Percentiles rank a stretch among this genome's conserved stretches.
phyloP scores from a whole-genome alignment of 2,797 vertebrate species.

The Esox masquinongy region DNA sequence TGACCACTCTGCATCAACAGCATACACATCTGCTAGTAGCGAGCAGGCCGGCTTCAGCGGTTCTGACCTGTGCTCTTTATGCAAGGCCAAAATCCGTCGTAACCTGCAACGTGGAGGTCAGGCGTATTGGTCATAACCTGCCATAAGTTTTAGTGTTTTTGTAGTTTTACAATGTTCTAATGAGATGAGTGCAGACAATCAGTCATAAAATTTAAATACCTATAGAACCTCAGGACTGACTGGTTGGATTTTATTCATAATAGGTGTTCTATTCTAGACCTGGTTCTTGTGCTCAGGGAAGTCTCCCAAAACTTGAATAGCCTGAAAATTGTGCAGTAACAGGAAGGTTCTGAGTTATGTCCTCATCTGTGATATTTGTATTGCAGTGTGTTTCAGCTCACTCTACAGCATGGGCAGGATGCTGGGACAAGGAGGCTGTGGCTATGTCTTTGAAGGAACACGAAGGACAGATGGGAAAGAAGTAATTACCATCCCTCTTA shows the following conservation, averaged over 20 bases:
- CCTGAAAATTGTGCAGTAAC: neutral
- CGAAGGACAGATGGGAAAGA: slow-evolving; percentile 22
- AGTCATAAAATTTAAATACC: neutral
- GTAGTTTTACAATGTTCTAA: neutral
- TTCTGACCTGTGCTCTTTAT: neutral
- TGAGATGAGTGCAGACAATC: neutral
- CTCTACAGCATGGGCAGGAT: slow-evolving; percentile 11
- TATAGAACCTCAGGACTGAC: neutral
- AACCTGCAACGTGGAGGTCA: slow-evolving; percentile 12
- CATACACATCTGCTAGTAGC: neutral
- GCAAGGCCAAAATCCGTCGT: neutral
- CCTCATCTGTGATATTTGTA: neutral
- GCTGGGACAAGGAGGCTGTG: slow-evolving; percentile 27
- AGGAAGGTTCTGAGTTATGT: neutral
- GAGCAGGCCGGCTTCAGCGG: neutral
- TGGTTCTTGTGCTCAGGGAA: neutral
- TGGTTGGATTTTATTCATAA: neutral
- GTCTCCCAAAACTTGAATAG: neutral
- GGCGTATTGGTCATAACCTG: neutral
- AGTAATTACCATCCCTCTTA: too few species aligned
- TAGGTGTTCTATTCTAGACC: neutral
- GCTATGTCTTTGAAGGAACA: slow-evolving; percentile 25
- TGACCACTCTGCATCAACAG: neutral
- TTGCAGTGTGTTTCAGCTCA: slow-evolving; percentile 4
- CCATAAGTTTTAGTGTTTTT: neutral